Evolutionary conservation across 2,888 invertebrate genomes (phyloP), one percentile per base, ranked within the genome.

Genomic region (Philaethria dido): DNA sequence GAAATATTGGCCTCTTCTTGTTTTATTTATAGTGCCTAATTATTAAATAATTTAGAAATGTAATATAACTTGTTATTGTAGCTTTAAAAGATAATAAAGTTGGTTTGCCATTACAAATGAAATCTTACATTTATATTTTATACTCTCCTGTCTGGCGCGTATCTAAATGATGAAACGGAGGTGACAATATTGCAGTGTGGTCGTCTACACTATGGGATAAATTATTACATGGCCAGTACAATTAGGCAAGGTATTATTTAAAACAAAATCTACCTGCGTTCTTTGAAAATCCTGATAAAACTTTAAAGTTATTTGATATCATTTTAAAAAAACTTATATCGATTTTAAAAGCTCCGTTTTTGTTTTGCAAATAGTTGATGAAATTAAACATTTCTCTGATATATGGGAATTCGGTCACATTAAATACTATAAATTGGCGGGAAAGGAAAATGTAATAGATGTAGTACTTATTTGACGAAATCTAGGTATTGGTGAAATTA

Each of bases 101-200:
- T 29, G 1, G 11, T n/a, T n/a, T 29, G 50, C 52, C 29, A 29
- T 25, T 50, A 29, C 25, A 8, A 16, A 33, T 16, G 29, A 16
- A 11, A 13, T 52, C 52, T 52, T 52, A 52, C 52, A 52, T 52
- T 52, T 52, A 16, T 52, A 52, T 52, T 52, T 52, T 52, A 52
- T 52, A 16, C 13, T 52, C 52, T 29, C n/a, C 29, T 42, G 57
- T 22, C 57, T 25, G 11, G 11, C 14, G 39, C 42, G 11, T 57
- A 57, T 57, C 42, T 57, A 2, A 22, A 42, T 57, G 42, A 16
- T 57, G 22, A 57, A 57, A 42, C n/a, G 42, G 57, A 42, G 39
- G 57, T 57, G 42, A 42, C 57, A 57, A 57, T 42, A 42, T 25
- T 42, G 42, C 42, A 25, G 39, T 22, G 25, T 42, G 5, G 1